Evolutionary conservation across 2,113 vertebrate species (phyloP).

Genomic region (Verasper variegatus): DNA sequence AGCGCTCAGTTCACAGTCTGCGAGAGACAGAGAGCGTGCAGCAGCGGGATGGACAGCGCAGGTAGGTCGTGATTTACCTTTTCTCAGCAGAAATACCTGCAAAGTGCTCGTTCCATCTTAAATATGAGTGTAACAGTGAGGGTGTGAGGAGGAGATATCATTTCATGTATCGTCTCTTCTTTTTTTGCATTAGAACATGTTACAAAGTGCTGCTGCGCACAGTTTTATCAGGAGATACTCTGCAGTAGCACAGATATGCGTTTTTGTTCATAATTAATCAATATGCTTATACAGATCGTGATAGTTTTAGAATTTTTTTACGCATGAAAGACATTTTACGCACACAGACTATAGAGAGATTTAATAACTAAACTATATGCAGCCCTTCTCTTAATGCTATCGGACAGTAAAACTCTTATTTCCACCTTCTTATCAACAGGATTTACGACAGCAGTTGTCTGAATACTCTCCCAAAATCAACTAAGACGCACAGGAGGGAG

Average conservation of each 20-base stretch:
- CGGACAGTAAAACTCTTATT: constrained; percentile 18
- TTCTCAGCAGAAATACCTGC: neutral
- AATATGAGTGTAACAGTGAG: neutral
- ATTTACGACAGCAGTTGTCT: constrained; percentile 66
- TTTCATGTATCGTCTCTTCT: neutral
- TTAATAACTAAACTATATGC: neutral
- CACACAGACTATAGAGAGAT: constrained; percentile 9
- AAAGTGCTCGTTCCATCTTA: constrained; percentile 4
- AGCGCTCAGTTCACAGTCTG: constrained; percentile 70
- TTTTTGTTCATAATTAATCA: neutral
- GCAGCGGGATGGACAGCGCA: constrained; percentile 86
- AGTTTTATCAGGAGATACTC: constrained; percentile 1
- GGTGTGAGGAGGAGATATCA: neutral
- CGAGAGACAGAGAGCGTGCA: constrained; percentile 62
- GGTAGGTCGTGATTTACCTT: constrained; percentile 80
- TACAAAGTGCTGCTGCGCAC: constrained; percentile 23
- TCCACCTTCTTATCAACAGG: constrained; percentile 73
- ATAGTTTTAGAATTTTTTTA: constrained; percentile 32
- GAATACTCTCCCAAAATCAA: constrained; percentile 74
- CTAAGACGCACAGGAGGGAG: constrained; percentile 75
- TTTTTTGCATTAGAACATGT: neutral
- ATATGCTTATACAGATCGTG: neutral
- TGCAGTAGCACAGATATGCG: neutral
- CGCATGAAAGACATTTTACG: constrained; percentile 57
- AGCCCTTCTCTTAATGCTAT: neutral